Evolutionary conservation across 2,888 invertebrate genomes (phyloP).

Genomic region (Antheraea assamensis): DNA sequence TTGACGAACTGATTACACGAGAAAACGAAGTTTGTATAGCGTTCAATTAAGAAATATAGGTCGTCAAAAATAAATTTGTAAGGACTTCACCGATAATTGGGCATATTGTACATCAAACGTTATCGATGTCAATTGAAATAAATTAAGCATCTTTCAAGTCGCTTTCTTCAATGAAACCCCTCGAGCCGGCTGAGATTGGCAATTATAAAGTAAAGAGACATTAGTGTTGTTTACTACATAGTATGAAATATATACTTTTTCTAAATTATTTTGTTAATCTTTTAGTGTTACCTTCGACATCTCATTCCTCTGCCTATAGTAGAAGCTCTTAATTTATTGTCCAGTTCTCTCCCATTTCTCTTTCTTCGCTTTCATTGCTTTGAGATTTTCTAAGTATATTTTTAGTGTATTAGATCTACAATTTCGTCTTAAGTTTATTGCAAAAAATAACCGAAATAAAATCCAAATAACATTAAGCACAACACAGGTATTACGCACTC

Average conservation of each 20-base stretch:
- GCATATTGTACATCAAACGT: constrained; percentile 18
- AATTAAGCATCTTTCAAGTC: constrained; percentile 21
- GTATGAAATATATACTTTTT: background rate
- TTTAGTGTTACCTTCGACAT: too few relatives aligned
- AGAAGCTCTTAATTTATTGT: too few relatives aligned
- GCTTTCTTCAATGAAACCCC: constrained; percentile 9
- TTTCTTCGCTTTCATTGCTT: background rate
- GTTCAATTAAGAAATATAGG: constrained; percentile 30
- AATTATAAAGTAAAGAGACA: background rate
- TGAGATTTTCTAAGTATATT: background rate
- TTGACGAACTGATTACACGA: constrained; percentile 27
- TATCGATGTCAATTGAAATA: constrained; percentile 18
- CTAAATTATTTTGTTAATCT: too few relatives aligned
- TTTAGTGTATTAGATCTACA: background rate
- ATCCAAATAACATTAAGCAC: too few relatives aligned
- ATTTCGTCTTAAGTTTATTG: background rate
- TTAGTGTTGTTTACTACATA: background rate
- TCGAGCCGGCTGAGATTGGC: background rate
- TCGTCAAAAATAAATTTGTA: constrained; percentile 6
- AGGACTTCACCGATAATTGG: constrained; percentile 13
- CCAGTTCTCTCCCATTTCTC: too few relatives aligned
- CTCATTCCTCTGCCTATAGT: too few relatives aligned
- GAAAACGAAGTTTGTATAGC: constrained; percentile 30
- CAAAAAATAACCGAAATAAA: too few relatives aligned
- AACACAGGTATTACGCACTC: too few relatives aligned